These are phyloP conservation scores for Notoglanidium macrostoma DNA, from an alignment of 2,797 vertebrate species.

Conservation along the genomic window DNA sequence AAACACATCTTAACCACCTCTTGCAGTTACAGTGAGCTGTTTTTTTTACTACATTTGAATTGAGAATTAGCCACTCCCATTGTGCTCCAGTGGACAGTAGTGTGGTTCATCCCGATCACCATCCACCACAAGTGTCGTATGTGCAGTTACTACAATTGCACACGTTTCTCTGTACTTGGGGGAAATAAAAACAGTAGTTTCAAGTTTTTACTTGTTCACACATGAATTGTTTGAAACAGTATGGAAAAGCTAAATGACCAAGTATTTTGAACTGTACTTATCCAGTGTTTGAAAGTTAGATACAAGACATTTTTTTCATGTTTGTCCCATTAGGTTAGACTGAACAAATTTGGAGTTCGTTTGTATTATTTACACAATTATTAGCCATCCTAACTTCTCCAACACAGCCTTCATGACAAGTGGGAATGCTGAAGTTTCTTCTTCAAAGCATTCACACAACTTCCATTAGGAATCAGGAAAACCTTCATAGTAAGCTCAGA, in stretches of 20 bases:
- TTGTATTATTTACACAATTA: not conserved
- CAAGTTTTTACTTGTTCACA: not conserved
- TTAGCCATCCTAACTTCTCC: not conserved
- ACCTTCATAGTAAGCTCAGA: not conserved
- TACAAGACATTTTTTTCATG: not conserved
- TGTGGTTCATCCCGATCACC: slow-evolving; percentile 8
- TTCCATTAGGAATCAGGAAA: not conserved
- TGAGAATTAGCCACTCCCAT: slow-evolving; percentile 15
- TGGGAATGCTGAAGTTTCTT: not conserved
- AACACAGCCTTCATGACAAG: not conserved
- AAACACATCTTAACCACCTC: slow-evolving; percentile 18
- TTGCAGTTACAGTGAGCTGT: slow-evolving; percentile 4
- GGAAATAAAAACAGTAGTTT: not conserved
- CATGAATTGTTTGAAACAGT: not conserved
- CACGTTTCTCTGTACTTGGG: not conserved
- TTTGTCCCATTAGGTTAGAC: not conserved
- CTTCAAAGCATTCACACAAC: not conserved
- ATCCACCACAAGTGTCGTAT: not conserved
- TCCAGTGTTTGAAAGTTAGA: not conserved
- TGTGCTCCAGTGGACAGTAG: slow-evolving; percentile 16
- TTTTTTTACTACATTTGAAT: not conserved
- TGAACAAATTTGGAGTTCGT: not conserved
- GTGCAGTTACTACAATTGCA: not conserved
- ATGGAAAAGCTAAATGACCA: not conserved
- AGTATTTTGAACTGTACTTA: not conserved